Base-by-base conservation (phyloP, 1,140 invertebrate genomes). In the Anagrus nilaparvatae region DNA sequence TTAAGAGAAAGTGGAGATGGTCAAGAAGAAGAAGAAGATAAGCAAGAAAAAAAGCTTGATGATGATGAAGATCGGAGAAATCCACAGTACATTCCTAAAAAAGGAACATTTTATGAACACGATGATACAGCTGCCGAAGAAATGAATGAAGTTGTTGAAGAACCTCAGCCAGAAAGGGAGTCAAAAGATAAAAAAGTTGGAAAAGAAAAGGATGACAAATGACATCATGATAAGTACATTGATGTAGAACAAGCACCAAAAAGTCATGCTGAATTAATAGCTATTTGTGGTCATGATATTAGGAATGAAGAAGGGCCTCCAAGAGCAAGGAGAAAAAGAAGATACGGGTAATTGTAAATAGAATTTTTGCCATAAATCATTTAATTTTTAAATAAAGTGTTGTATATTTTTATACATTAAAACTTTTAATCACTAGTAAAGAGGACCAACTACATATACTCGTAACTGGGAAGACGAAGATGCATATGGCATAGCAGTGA, bases 91-190 rank as follows among this genome's bases (percentile, higher is more conserved):
- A 95, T 97, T 56, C 94, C 94, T 0, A 92, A 95, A 65, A 78
- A 83, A 47, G 94, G 94, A 13, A 89, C 87, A 4, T 97, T 97
- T 65, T 97, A 96, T 57, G 92, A 97, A 54, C 92, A 97, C 60
- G 92, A 97, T 65, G 87, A 92, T 58, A 68, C 89, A 50, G 87
- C 82, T n/a, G 75, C 77, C 14, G 81, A 83, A 16, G 81, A 84
- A 48, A 63, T 55, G 4, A 50, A 51, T n/a, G 45, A 47, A 39
- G 50, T 52, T 13, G 44, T 47, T 24, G 70, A 72, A 50, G 48
- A 50, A 9, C 59, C 48, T 9, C n/a, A n/a, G n/a, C 53, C 41
- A 29, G 67, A 72, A 46, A 53, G 63, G 36, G 68, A 70, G 39
- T 58, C 52, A 16, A 69, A 67, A 40, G 58, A 74, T 35, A 76